A percentile compares a stretch with the other conserved stretches of the same genome.
These are phyloP conservation scores for Amphiprion percula DNA, from an alignment of 2,113 vertebrate species.

Conservation along the genomic window DNA sequence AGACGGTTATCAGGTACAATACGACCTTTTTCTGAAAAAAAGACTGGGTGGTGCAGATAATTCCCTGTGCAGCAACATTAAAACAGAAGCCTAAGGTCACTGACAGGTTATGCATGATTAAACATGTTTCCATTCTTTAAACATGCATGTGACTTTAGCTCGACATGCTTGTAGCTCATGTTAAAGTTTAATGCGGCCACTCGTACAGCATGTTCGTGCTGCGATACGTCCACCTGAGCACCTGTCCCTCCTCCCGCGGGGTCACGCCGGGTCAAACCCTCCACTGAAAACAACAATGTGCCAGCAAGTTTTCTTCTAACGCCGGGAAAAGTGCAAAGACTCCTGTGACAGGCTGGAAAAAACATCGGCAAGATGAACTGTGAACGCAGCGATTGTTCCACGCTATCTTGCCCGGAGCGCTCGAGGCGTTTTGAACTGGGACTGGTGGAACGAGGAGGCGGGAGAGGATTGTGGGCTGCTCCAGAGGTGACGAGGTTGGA, in stretches of 20 bases:
- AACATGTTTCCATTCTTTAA: not conserved
- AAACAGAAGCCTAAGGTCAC: not conserved
- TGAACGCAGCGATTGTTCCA: slow-evolving; percentile 50
- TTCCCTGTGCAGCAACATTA: no score
- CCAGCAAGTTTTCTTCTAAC: slow-evolving; percentile 57
- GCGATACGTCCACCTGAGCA: not conserved
- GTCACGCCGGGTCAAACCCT: slow-evolving; percentile 27
- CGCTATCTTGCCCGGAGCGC: slow-evolving; percentile 47
- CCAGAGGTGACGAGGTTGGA: slow-evolving; percentile 62
- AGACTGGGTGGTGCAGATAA: no score
- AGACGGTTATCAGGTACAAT: no score
- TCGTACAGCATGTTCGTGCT: not conserved
- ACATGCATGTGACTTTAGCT: slow-evolving; percentile 10
- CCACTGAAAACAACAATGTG: slow-evolving; percentile 47
- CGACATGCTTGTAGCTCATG: not conserved
- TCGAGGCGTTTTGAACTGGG: slow-evolving; percentile 64
- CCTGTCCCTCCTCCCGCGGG: slow-evolving; percentile 12
- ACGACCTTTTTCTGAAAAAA: not conserved
- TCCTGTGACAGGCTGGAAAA: slow-evolving; percentile 75
- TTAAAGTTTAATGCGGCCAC: slow-evolving; percentile 22
- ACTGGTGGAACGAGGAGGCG: slow-evolving; percentile 50
- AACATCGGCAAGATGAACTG: slow-evolving; percentile 76
- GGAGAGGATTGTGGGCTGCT: not conserved
- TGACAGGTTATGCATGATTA: not conserved
- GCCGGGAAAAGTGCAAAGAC: slow-evolving; percentile 49